Conservation (phyloP, 2,113 vertebrate genomes). For the Cyprinodon variegatus region DNA sequence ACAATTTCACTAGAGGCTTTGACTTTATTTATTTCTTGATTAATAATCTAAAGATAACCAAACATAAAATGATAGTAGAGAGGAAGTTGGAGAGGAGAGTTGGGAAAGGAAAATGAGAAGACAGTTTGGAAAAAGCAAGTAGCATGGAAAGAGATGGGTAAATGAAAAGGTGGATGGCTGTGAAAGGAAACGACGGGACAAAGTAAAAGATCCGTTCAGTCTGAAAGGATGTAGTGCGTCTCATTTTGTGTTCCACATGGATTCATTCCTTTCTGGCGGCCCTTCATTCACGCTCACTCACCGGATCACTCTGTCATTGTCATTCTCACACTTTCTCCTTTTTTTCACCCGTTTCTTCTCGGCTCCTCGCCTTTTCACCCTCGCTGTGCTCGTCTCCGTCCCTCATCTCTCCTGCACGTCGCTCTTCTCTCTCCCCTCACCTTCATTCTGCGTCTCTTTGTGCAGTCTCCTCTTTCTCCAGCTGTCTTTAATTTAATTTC, state of each 20-base stretch:
- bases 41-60: not conserved
- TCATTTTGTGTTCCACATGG: slow-evolving; percentile 62
- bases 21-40: not conserved
- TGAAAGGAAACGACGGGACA: not conserved
- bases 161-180: not conserved
- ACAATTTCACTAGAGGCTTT: not conserved
- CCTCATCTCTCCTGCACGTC: slow-evolving; percentile 14
- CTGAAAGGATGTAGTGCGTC: slow-evolving; percentile 45
- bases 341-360: slow-evolving; percentile 42
- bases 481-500: not conserved
- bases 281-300: slow-evolving; percentile 51
- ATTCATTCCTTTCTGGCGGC: slow-evolving; percentile 52
- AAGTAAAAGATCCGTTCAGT: slow-evolving; percentile 1
- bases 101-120: not conserved
- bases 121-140: not conserved
- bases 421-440: slow-evolving; percentile 13
- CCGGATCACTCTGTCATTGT: slow-evolving; percentile 56
- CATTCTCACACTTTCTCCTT: slow-evolving; percentile 30
- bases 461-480: not conserved
- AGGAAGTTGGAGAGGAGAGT: not conserved
- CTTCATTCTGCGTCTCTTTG: slow-evolving; percentile 29
- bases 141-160: slow-evolving; percentile 15
- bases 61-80: too few species aligned
- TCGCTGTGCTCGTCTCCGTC: slow-evolving; percentile 22
- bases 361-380: slow-evolving; percentile 37